Base-by-base conservation (phyloP, 2,888 invertebrate genomes). In the Eupithecia abbreviata region DNA sequence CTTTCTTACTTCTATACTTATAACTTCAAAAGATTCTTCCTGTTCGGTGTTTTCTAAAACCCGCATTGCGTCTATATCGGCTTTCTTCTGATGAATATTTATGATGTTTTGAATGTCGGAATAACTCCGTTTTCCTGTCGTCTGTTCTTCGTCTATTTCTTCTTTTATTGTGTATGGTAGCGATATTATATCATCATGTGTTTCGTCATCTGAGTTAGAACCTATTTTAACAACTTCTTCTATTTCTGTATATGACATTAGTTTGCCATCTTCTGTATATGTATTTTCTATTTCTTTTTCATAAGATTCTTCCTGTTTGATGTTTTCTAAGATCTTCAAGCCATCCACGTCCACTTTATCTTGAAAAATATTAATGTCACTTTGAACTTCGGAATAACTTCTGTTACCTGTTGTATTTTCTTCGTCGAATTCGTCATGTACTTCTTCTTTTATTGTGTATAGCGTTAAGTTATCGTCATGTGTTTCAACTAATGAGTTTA, bases 341-440 rank as follows among this genome's bases (percentile, higher is more conserved):
- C 0, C 62, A 3, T 7, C 62, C 62, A 30, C 30, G 30, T 62
- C 6, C 3, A 18, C 2, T 62, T 62, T 10, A 30, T 62, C 30
- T 30, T 62, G 2, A 30, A 10, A 12, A 62, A 18, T 62, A 30
- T 30, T 62, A 30, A 62, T 62, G 30, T 62, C 62, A 10, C 18
- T 62, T 62, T 62, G 30, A 18, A 62, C 62, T 62, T 62, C 62
- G 18, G 62, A 51, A 51, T 51, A 51, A 51, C 18, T 30, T 62
- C 10, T 62, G 18, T 30, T 62, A 10, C 62, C 18, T 30, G 18
- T 30, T 3, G 9, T 18, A 62, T 10, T 62, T 30, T 62, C 62
- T 6, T 62, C 30, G 30, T 30, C 30, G 30, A 30, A 30, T 30
- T 30, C 30, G 30, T 30, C 30, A 30, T 18, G 3, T 30, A 62